Base-by-base conservation (phyloP, 2,113 vertebrate species). In the Oceanites oceanicus region DNA sequence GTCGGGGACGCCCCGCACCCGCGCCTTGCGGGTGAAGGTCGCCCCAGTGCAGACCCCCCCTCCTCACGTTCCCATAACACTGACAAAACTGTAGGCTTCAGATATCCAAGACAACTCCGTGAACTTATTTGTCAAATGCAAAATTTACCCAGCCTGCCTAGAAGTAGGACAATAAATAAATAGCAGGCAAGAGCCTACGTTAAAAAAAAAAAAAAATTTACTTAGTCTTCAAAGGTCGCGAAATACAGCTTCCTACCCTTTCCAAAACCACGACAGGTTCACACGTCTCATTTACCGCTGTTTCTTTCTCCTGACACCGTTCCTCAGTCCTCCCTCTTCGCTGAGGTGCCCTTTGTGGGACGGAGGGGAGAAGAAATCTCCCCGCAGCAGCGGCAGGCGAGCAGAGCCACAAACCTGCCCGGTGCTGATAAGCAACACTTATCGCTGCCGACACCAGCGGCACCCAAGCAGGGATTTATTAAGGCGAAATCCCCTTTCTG, bases 111-210 rank as follows among this genome's bases (percentile, higher is more conserved):
- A 66, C 13, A 27, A 67, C 34, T 50, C 56, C 17, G 14, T 6
- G 38, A 71, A 58, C 47, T 66, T 23, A 62, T 86, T 19, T 68
- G 40, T 26, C 38, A 84, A 78, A 59, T 1, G 7, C 42, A 55
- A 10, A 61, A 78, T 79, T 52, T 30, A 47, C n/a, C 79, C 79
- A 74, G 27, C 11, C 56, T 74, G 47, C 56, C 68, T 10, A 58
- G 20, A 91, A 90, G 47, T 10, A 87, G 80, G 87, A 8, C 84
- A 67, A 40, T 36, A 59, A 72, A 92, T 23, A 81, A 86, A 89
- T 0, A 77, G 29, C 91, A 73, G 0, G 1, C 20, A 50, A 81
- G 38, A 77, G n/a, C 20, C 89, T 29, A 59, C 0, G 0, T 0
- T 36, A 36, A 59, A 66, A 27, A 25, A 8, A 55, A 17, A 63